phyloP scores from a whole-genome alignment of 2,113 vertebrate species.

The Dunckerocampus dactyliophorus region DNA sequence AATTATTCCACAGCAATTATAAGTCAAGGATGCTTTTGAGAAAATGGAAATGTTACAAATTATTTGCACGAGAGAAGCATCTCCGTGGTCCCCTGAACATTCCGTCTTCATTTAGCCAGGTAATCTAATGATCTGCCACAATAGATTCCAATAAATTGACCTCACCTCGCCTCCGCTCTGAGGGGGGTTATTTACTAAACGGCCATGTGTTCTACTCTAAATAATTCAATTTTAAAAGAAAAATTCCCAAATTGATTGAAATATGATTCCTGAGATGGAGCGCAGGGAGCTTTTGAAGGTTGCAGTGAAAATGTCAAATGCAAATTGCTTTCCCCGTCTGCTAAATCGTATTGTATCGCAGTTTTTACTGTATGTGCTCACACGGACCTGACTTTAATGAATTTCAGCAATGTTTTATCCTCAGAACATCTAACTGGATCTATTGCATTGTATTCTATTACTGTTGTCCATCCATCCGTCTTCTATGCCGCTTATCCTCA shows the following conservation, averaged over 20 bases:
- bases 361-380: constrained; percentile 2
- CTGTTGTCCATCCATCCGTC: no score
- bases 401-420: background rate
- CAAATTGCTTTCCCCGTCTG: constrained; percentile 31
- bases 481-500: no score
- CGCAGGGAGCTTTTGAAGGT: constrained; percentile 32
- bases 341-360: constrained; percentile 5
- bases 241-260: constrained; percentile 26
- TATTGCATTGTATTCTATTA: background rate
- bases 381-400: background rate
- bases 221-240: constrained; percentile 39
- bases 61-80: constrained; percentile 32
- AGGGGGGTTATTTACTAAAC: constrained; percentile 34
- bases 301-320: constrained; percentile 46
- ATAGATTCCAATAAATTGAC: constrained; percentile 41
- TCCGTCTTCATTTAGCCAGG: constrained; percentile 58
- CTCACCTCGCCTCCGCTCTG: constrained; percentile 30
- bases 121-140: constrained; percentile 60
- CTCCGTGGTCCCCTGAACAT: constrained; percentile 28
- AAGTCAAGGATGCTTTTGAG: background rate
- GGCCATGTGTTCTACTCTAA: constrained; percentile 11
- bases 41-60: constrained; percentile 28
- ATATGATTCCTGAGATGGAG: constrained; percentile 23
- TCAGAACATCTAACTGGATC: background rate
- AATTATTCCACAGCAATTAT: background rate